phyloP scores from a whole-genome alignment of 1,140 invertebrate species.

The Drosophila melanica region DNA sequence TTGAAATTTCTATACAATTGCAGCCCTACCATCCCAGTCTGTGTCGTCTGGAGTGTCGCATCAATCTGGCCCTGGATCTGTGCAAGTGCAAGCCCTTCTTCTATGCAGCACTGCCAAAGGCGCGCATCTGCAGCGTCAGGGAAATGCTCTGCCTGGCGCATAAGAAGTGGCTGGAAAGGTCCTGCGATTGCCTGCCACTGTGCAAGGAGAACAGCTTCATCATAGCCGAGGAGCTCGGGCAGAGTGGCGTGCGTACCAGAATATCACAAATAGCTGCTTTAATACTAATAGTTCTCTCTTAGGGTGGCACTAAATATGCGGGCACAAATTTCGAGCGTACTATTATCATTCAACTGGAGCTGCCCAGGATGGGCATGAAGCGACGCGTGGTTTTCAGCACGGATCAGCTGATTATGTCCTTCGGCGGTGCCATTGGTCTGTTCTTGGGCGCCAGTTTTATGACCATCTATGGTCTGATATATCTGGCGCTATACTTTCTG shows the following conservation, averaged over 20 bases:
- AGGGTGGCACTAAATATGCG: constrained; percentile 44
- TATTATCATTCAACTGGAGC: constrained; percentile 56
- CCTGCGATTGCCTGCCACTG: constrained; percentile 59
- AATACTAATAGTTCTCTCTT: no score
- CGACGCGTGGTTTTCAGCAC: constrained; percentile 76
- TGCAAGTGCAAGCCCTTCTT: constrained; percentile 78
- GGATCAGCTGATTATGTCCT: constrained; percentile 77
- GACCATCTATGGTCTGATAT: constrained; percentile 64
- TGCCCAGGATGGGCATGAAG: constrained; percentile 75
- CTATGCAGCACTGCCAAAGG: constrained; percentile 49
- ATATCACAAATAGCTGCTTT: background rate
- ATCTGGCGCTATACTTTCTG: constrained; percentile 52
- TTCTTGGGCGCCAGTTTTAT: constrained; percentile 82
- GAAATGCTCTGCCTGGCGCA: constrained; percentile 65
- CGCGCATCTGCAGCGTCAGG: constrained; percentile 53
- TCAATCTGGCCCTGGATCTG: constrained; percentile 49
- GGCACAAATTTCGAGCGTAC: constrained; percentile 66
- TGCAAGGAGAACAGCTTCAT: constrained; percentile 64
- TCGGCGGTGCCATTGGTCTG: constrained; percentile 76
- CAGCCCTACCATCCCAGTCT: constrained; percentile 70
- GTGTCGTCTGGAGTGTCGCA: constrained; percentile 76
- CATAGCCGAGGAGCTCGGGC: constrained; percentile 41
- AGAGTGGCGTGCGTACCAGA: constrained; percentile 31
- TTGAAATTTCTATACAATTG: background rate
- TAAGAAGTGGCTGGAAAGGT: constrained; percentile 58